Conservation (phyloP, 2,113 vertebrate species). For the Takifugu flavidus region DNA sequence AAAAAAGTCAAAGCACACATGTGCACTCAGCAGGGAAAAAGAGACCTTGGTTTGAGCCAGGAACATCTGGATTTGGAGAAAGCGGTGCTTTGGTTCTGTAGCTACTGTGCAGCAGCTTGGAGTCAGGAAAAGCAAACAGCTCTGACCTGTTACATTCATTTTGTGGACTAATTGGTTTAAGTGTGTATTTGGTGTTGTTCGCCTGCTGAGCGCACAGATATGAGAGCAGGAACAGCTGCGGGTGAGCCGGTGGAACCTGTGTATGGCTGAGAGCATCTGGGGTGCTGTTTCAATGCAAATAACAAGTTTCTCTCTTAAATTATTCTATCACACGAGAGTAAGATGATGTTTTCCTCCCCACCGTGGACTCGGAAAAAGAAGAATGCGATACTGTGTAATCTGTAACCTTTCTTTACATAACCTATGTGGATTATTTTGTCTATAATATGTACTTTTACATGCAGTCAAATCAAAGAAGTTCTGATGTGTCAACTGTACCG, state of each 20-base stretch:
- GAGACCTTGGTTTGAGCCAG: conserved; percentile 49
- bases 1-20: conserved; percentile 62
- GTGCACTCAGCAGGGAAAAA: conserved; percentile 76
- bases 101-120: conserved; percentile 69
- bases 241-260: conserved; percentile 52
- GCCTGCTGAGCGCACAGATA: conserved; percentile 93
- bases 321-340: conserved; percentile 52
- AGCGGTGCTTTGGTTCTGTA: conserved; percentile 77
- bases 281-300: conserved; percentile 60
- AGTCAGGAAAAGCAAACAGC: conserved; percentile 53
- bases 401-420: conserved; percentile 64
- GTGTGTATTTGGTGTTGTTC: conserved; percentile 72
- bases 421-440: conserved; percentile 67
- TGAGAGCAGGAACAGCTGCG: conserved; percentile 77
- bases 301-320: conserved; percentile 50
- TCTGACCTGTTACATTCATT: conserved; percentile 71
- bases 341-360: conserved; percentile 54
- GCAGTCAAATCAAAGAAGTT: conserved; percentile 84
- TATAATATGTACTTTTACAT: conserved; percentile 83
- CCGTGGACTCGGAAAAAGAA: conserved; percentile 26
- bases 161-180: conserved; percentile 58
- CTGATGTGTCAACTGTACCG: conserved; percentile 54
- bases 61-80: conserved; percentile 53
- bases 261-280: conserved; percentile 57
- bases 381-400: conserved; percentile 54